phyloP scores from a whole-genome alignment of 2,888 invertebrate species.

The Punctoribates punctum region DNA sequence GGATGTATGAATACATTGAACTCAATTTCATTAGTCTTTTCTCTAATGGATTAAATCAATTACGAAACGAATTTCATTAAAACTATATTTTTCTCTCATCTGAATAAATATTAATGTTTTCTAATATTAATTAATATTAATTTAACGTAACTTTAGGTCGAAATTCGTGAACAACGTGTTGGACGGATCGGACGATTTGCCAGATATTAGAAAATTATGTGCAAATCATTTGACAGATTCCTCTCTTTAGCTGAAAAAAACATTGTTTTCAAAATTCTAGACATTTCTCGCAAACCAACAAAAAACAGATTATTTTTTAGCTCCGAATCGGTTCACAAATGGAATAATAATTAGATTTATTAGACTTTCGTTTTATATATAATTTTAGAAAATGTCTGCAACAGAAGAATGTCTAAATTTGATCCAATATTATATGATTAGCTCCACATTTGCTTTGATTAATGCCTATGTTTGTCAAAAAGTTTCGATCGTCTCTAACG shows the following conservation, averaged over 20 bases:
- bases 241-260: background rate
- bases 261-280: background rate
- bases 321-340: background rate
- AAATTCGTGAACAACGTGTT: constrained; percentile 20
- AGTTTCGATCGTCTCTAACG: constrained; percentile 26
- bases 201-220: constrained; percentile 7
- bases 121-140: constrained; percentile 11
- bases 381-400: background rate
- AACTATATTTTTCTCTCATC: background rate
- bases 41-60: constrained; percentile 26
- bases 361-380: background rate
- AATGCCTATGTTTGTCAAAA: constrained; percentile 23
- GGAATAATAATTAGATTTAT: background rate
- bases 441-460: background rate
- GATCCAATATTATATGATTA: background rate
- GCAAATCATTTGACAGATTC: constrained; percentile 13
- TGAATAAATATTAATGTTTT: constrained; percentile 5
- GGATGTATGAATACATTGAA: background rate
- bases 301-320: background rate
- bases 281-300: no score
- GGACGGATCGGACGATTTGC: constrained; percentile 25
- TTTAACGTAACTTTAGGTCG: constrained; percentile 25
- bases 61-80: constrained; percentile 10
- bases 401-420: background rate
- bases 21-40: background rate